phyloP scores from a whole-genome alignment of 2,888 invertebrate species.

The Conchocele bisecta region DNA sequence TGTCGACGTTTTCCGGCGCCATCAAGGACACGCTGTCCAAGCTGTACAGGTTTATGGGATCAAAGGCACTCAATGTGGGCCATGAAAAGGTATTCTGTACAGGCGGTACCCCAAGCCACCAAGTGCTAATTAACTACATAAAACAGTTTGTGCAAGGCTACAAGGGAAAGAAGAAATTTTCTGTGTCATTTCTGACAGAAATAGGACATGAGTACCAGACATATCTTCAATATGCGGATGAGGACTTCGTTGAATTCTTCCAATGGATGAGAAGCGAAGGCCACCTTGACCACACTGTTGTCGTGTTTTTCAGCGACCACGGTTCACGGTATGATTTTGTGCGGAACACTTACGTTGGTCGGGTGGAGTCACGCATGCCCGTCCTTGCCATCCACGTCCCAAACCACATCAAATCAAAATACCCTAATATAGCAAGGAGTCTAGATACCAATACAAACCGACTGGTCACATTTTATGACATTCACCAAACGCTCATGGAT shows the following conservation, averaged over 20 bases:
- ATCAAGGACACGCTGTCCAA: not conserved
- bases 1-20: conserved; percentile 13
- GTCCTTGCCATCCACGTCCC: conserved; percentile 90
- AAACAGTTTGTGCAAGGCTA: conserved; percentile 85
- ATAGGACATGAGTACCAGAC: conserved; percentile 93
- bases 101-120: conserved; percentile 18
- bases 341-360: conserved; percentile 89
- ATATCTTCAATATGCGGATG: conserved; percentile 89
- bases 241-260: conserved; percentile 86
- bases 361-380: conserved; percentile 93
- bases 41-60: conserved; percentile 12
- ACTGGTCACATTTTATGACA: conserved; percentile 92
- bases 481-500: conserved; percentile 91
- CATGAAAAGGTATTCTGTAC: no score
- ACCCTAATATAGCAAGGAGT: conserved; percentile 87
- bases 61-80: no score
- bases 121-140: conserved; percentile 87
- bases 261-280: conserved; percentile 80
- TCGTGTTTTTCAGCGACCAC: conserved; percentile 90
- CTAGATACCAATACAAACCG: conserved; percentile 87
- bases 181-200: conserved; percentile 92
- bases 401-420: conserved; percentile 87
- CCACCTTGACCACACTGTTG: conserved; percentile 68
- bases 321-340: conserved; percentile 94
- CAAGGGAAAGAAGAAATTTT: conserved; percentile 87